Base-by-base conservation (phyloP, 2,888 invertebrate genomes). In the Erebia palarica region DNA sequence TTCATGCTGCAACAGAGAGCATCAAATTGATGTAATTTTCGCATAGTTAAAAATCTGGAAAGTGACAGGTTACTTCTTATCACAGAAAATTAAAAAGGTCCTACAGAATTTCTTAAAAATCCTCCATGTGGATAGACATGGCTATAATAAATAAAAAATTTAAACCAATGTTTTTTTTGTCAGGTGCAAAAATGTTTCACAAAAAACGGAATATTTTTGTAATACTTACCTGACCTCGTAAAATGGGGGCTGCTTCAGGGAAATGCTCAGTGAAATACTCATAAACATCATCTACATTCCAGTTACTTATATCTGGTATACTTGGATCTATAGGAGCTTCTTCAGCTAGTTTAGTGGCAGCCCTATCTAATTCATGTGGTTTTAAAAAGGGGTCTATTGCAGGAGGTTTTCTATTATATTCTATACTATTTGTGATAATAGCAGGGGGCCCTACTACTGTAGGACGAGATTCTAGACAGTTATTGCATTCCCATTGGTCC, bases 251-350 rank as follows among this genome's bases (percentile, higher is more conserved):
- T 82, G 97, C 96, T 69, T 96, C 95, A 0, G 96, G 96, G 76
- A 98, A 97, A 82, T 96, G 95, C 76, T 96, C 95, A 1, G 93
- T 91, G 81, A 98, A 96, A 87, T 96, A 98, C 66, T 95, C 94
- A 82, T 95, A 96, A 1, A 98, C 98, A 85, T 98, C 96, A 73
- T 96, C 95, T 21, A 96, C 95, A 0, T 95, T 95, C 98, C 98
- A 99, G 79, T 95, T 94, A 0, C 95, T 94, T 18, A 97, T 96
- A 85, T 97, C 97, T 1, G 97, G 97, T 79, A 97, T 96, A 69
- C 91, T 94, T 13, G 94, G 94, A 86, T 96, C 96, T 73, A 96
- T 90, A 36, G 90, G 88, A 18, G 86, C 88, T 71, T 94, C 92
- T 36, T 89, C 88, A 44, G 81, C 79, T 60, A 88, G 75, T 76